Base-by-base conservation (phyloP, 1,140 invertebrate genomes). In the Parasteatoda tepidariorum region DNA sequence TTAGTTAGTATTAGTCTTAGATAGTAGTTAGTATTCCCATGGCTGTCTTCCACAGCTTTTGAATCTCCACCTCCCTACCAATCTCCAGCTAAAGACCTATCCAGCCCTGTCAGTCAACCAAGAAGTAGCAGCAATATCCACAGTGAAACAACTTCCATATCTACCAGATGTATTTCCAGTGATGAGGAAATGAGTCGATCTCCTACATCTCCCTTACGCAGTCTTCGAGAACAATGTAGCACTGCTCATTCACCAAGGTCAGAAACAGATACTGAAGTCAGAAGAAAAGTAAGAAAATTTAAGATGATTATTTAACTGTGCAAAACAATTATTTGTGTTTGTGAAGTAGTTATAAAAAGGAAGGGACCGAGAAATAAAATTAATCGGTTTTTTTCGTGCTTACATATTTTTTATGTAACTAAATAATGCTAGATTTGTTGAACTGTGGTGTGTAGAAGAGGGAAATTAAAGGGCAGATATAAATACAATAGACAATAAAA, bases 31-130 rank as follows among this genome's bases (percentile, higher is more conserved):
- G 76, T 66, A 28, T 68, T 38, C 62, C 48, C 34, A 55, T 67
- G 75, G 75, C 41, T 57, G 64, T 79, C 76, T 79, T 79, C 41
- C 64, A 73, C 83, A 84, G 83, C 73, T 66, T 84, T 84, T 84
- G 83, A 84, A 73, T 84, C 83, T 59, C 74, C 83, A 73, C 83
- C 83, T 30, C 83, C 83, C 54, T 84, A 84, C 73, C 83, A 84
- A 78, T 78, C 83, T 64, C 66, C 83, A 70, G 67, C 74, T 68
- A 78, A 78, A 84, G 76, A 81, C 38, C 30, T 73, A 30, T 84
- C 83, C 74, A 78, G 74, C 57, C 81, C 81, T 57, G 71, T 74
- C n/a, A 74, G 81, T 61, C 81, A 83, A n/a, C 81, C 70, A n/a
- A 83, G 71, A 38, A 83, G 81, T 61, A 71, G 78, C 31, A 84